phyloP scores from a whole-genome alignment of 2,888 invertebrate genomes.

The Hypomecis atomaria region DNA sequence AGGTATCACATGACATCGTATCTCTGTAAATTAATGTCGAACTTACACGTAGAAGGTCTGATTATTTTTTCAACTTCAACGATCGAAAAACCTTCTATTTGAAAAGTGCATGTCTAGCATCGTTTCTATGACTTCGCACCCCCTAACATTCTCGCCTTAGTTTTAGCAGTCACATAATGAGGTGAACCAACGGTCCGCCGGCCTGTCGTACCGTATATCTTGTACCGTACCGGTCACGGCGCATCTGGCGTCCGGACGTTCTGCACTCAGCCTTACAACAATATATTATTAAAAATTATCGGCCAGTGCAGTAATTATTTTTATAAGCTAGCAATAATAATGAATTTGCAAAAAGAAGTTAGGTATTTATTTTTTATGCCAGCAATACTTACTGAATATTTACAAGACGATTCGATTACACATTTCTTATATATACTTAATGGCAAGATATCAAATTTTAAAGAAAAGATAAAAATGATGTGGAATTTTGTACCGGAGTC shows the following conservation, averaged over 20 bases:
- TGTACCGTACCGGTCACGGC: constrained; percentile 66
- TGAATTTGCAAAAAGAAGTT: no score
- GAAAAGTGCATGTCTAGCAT: constrained; percentile 13
- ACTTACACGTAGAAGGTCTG: not conserved
- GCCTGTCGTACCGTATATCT: constrained; percentile 71
- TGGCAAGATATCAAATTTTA: no score
- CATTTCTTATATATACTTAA: no score
- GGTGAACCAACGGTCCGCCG: constrained; percentile 67
- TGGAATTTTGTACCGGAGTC: no score
- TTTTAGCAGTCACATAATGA: constrained; percentile 66
- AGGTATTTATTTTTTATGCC: no score
- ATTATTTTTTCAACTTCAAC: not conserved
- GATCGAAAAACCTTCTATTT: not conserved
- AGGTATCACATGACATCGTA: no score
- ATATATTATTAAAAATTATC: constrained; percentile 18
- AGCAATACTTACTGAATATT: no score
- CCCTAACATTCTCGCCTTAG: constrained; percentile 53
- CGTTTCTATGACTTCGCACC: constrained; percentile 38
- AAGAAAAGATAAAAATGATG: no score
- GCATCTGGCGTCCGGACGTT: constrained; percentile 66
- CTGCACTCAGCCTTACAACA: constrained; percentile 56
- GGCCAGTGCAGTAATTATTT: constrained; percentile 3
- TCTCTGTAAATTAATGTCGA: no score
- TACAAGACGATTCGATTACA: no score
- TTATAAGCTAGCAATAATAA: not conserved